Evolutionary conservation across 1,140 invertebrate species (phyloP), one percentile per base, ranked within the genome.

Genomic region (Formica exsecta): DNA sequence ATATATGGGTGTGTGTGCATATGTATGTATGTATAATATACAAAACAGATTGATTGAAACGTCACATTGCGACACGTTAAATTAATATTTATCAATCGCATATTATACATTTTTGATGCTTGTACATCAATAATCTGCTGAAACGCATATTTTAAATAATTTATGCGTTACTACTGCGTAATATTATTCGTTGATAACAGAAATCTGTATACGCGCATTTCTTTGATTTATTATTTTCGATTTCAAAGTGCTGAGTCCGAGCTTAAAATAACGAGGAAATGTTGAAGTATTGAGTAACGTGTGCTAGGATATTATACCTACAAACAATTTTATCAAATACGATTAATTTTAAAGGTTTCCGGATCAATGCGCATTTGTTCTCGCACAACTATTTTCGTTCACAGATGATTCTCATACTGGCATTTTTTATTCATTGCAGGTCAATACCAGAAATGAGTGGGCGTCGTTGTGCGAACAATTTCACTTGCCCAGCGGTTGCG

Each of bases 361-460:
- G 22, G 4, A 36, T 61, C 22, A 2, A 38, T 36, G 9, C 59
- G 59, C 36, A 8, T 41, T 25, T 68, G 9, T 51, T 51, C 16
- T 51, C 48, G n/a, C 7, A 5, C 29, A 79, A 51, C 13, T 5
- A 25, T 32, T 54, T 13, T 16, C 19, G 22, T 38, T 4, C 3
- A 13, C 22, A 19, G n/a, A 51, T 51, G 57, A 85, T 85, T 57
- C 61, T 85, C 64, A 84, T 29, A 36, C 4, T 16, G n/a, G 62
- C 9, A n/a, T 51, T 25, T 92, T 88, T 89, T 89, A 41, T 86
- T 62, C 77, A 85, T 96, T 96, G 8, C 95, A 98, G 98, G 97
- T 98, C 48, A 98, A 98, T 95, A 96, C 96, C 90, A 97, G 97
- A 91, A 97, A 98, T 91, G 97, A 97, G 70, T 99, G 98, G 98